These are phyloP conservation scores for Pristionchus pacificus DNA, from an alignment of 1,140 invertebrate species.

Conservation along the genomic window DNA sequence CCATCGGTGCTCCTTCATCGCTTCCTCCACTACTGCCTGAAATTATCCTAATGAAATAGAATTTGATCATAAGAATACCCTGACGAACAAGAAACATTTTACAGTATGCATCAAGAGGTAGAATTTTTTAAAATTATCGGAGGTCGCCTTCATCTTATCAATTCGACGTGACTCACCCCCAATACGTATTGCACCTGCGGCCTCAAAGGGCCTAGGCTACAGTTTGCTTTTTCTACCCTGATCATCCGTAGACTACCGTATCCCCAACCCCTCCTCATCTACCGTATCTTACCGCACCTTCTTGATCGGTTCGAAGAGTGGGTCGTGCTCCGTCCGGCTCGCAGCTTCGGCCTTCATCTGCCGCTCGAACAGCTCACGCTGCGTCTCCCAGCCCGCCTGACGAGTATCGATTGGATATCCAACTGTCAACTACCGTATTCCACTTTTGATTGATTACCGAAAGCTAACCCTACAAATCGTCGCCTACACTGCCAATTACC, in stretches of 20 bases:
- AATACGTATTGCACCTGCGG: too few relatives aligned
- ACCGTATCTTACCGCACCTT: constrained; percentile 45
- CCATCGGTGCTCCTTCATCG: constrained; percentile 81
- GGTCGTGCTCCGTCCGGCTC: constrained; percentile 72
- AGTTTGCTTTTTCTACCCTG: too few relatives aligned
- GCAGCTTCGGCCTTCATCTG: constrained; percentile 66
- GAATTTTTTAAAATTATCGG: too few relatives aligned
- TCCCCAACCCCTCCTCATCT: too few relatives aligned
- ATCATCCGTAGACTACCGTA: too few relatives aligned
- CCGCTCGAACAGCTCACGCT: constrained; percentile 77
- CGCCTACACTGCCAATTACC: neutral
- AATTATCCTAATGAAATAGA: neutral
- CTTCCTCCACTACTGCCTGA: constrained; percentile 76
- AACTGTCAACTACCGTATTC: constrained; percentile 2
- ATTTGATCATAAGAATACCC: too few relatives aligned
- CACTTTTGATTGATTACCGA: constrained; percentile 7
- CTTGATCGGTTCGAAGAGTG: constrained; percentile 86
- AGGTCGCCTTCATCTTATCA: too few relatives aligned
- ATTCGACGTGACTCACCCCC: too few relatives aligned
- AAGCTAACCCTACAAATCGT: constrained; percentile 5
- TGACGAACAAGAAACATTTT: too few relatives aligned
- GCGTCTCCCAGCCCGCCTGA: constrained; percentile 76
- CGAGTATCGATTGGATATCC: constrained; percentile 5
- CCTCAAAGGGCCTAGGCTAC: too few relatives aligned
- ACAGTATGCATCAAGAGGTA: too few relatives aligned